Conservation (phyloP, 2,888 invertebrate species). For the Myopa testacea region DNA sequence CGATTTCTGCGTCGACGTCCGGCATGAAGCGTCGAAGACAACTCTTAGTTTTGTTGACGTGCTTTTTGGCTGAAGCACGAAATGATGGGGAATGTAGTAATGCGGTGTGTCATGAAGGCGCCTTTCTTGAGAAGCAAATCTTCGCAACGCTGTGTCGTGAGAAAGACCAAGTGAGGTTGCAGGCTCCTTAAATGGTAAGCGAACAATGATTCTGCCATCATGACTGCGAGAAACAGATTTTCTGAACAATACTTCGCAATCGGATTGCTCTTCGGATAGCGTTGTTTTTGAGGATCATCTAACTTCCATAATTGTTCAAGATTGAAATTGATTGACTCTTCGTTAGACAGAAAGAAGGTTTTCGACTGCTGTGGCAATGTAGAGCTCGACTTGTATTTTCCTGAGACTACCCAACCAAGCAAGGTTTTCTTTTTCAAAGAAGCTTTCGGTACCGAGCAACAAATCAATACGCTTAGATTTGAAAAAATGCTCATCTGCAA, state of each 20-base stretch:
- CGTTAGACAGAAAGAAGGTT: too few species aligned
- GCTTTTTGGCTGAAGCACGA: constrained; percentile 8
- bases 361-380: background rate
- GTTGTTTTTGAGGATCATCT: background rate
- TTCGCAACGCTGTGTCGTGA: background rate
- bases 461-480: constrained; percentile 8
- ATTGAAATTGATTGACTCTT: background rate
- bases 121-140: background rate
- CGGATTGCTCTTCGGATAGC: background rate
- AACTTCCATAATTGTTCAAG: constrained; percentile 22
- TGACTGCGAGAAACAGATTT: background rate
- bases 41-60: background rate
- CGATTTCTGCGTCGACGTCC: background rate
- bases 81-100: constrained; percentile 20
- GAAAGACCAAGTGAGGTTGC: background rate
- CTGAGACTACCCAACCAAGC: constrained; percentile 48
- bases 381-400: constrained; percentile 25
- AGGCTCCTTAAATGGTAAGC: background rate
- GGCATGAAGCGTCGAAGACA: constrained; percentile 18
- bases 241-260: background rate
- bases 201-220: constrained; percentile 2
- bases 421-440: constrained; percentile 46
- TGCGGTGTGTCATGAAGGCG: background rate
- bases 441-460: background rate
- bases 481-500: background rate